phyloP scores from a whole-genome alignment of 2,113 vertebrate species.

The Fregata magnificens region DNA sequence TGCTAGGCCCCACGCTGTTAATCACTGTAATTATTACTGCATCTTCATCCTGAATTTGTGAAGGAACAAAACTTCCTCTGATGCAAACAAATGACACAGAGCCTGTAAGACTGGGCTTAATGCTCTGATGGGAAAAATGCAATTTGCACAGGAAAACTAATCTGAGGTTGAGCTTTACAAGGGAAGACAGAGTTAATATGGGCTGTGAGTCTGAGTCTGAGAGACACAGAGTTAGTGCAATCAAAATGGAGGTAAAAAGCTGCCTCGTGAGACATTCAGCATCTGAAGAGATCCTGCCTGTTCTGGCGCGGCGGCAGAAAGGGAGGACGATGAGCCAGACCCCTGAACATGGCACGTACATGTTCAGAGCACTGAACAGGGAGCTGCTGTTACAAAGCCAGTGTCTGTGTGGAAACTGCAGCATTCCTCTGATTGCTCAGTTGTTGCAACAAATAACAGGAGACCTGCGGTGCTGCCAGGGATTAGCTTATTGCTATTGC shows the following conservation, averaged over 20 bases:
- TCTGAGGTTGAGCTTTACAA: not conserved
- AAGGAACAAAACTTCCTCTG: not conserved
- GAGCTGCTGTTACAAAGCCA: not conserved
- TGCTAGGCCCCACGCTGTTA: not conserved
- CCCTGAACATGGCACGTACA: not conserved
- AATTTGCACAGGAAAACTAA: not conserved
- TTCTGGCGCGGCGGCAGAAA: not conserved
- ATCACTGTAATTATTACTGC: not conserved
- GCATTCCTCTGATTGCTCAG: not conserved
- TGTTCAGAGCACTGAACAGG: not conserved
- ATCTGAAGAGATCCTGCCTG: not conserved
- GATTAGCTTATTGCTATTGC: not conserved
- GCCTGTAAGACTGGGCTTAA: not conserved
- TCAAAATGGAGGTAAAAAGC: not conserved
- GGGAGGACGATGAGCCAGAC: not conserved
- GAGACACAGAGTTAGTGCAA: not conserved
- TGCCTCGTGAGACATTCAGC: not conserved
- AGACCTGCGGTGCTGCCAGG: not conserved
- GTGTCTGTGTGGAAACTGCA: not conserved
- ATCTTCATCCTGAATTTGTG: not conserved
- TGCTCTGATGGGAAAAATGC: not conserved
- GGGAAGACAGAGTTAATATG: not conserved
- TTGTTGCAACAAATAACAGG: not conserved
- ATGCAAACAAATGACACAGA: not conserved
- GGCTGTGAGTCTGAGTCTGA: not conserved